phyloP scores from a whole-genome alignment of 2,113 vertebrate genomes.

The Rhinogobius similis region DNA sequence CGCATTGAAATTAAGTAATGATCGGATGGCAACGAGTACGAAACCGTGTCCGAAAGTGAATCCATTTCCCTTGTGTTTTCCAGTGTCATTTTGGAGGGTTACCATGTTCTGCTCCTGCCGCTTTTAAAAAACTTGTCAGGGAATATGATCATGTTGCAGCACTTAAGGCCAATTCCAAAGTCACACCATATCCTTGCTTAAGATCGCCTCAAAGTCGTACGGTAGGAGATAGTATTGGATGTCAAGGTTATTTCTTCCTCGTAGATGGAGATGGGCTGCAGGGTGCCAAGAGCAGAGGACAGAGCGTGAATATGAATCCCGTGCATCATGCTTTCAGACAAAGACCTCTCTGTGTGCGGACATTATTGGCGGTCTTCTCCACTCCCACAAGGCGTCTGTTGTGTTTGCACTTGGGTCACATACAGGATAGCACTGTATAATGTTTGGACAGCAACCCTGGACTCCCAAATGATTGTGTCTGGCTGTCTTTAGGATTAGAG shows the following conservation, averaged over 20 bases:
- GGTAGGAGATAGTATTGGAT: slow-evolving; percentile 1
- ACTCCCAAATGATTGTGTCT: neutral
- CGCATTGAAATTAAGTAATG: slow-evolving; percentile 65
- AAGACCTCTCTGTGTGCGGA: slow-evolving; percentile 49
- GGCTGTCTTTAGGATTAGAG: neutral
- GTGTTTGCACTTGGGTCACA: slow-evolving; percentile 33
- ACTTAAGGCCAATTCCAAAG: slow-evolving; percentile 28
- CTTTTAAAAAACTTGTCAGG: slow-evolving; percentile 42
- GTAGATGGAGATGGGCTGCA: slow-evolving; percentile 50
- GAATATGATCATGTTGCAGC: slow-evolving; percentile 31
- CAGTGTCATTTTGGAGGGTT: slow-evolving; percentile 18
- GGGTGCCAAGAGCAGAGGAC: slow-evolving; percentile 48
- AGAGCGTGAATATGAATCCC: slow-evolving; percentile 34
- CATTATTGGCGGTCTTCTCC: slow-evolving; percentile 38
- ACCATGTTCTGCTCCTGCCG: slow-evolving; percentile 9
- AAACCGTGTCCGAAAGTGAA: slow-evolving; percentile 28
- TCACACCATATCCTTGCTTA: slow-evolving; percentile 23
- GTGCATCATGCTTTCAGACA: slow-evolving; percentile 56
- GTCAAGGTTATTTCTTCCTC: slow-evolving; percentile 67
- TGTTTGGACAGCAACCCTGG: neutral
- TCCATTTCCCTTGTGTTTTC: slow-evolving; percentile 33
- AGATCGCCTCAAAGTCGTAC: slow-evolving; percentile 19
- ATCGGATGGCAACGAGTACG: slow-evolving; percentile 43
- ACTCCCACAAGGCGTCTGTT: slow-evolving; percentile 41
- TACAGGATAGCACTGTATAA: neutral